A percentile compares a stretch with the other conserved stretches of the same genome.
phyloP scores from a whole-genome alignment of 53 echinoderm and acorn worm species.

The Holothuria scabra region DNA sequence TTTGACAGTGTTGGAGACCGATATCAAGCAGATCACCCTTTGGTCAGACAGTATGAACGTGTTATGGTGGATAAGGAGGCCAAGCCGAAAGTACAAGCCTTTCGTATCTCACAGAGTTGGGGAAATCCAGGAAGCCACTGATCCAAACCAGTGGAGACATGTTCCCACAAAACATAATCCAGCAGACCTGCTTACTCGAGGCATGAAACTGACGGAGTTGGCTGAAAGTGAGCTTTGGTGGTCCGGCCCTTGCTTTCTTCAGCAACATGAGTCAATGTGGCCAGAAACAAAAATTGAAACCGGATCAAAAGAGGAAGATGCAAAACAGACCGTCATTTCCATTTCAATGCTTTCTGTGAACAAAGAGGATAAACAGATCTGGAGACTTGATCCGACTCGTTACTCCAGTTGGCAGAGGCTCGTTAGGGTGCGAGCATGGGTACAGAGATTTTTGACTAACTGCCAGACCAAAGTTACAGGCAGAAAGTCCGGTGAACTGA shows the following conservation, averaged over 20 bases:
- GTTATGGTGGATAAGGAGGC: conserved; percentile 32
- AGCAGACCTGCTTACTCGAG: not conserved
- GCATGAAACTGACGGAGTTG: not conserved
- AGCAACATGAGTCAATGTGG: not conserved
- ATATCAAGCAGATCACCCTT: conserved; percentile 2
- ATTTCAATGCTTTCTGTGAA: not conserved
- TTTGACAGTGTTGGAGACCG: not conserved
- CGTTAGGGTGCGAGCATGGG: not conserved
- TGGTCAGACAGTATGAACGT: conserved; percentile 48
- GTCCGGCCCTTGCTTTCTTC: not conserved
- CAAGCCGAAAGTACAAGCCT: conserved; percentile 29
- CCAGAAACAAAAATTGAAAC: not conserved
- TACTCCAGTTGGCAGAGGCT: conserved; percentile 25
- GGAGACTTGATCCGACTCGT: not conserved
- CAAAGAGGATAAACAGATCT: not conserved
- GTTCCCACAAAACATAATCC: conserved; percentile 1
- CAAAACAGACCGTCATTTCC: not conserved
- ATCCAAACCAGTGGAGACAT: conserved; percentile 21
- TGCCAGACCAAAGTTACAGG: not conserved
- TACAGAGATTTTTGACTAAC: conserved; percentile 34
- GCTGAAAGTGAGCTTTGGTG: not conserved
- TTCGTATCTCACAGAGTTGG: conserved; percentile 22
- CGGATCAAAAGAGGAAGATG: not conserved
- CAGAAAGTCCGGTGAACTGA: conserved; percentile 34
- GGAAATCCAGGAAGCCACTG: not conserved